Evolutionary conservation across 2,888 invertebrate genomes (phyloP).

Genomic region (Clusia tigrina): DNA sequence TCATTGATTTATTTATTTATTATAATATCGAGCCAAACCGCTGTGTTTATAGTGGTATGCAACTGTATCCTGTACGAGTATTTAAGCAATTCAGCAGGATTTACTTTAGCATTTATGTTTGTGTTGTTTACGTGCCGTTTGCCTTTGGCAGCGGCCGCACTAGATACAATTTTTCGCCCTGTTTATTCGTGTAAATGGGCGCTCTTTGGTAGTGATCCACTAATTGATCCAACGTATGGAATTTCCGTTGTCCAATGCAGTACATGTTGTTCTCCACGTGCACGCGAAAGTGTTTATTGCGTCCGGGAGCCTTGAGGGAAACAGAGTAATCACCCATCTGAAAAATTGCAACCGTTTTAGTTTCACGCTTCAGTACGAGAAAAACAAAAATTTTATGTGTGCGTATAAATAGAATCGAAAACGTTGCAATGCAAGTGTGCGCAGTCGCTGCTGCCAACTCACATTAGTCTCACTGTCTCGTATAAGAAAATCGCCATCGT

Average conservation of each 20-base stretch:
- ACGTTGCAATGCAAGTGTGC: too few relatives aligned
- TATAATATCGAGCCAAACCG: slow-evolving; percentile 13
- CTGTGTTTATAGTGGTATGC: slow-evolving; percentile 24
- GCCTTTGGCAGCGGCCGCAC: slow-evolving; percentile 88
- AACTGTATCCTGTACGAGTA: slow-evolving; percentile 25
- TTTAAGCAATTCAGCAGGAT: slow-evolving; percentile 27
- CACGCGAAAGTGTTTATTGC: slow-evolving; percentile 99
- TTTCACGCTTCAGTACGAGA: slow-evolving; percentile 28
- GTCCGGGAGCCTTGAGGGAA: slow-evolving; percentile 94
- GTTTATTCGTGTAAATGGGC: slow-evolving; percentile 97
- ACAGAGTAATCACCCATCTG: slow-evolving; percentile 99
- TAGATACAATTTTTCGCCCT: slow-evolving; percentile 96
- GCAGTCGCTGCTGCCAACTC: slow-evolving; percentile 66
- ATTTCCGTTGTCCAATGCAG: slow-evolving; percentile 98
- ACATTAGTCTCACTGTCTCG: slow-evolving; percentile 99
- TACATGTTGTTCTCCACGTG: slow-evolving; percentile 92
- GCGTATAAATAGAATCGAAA: background rate
- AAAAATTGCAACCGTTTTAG: too few relatives aligned
- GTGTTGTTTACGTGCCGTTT: slow-evolving; percentile 63
- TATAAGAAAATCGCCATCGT: slow-evolving; percentile 98
- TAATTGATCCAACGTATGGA: slow-evolving; percentile 93
- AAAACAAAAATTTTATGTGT: slow-evolving; percentile 14
- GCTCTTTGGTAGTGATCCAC: slow-evolving; percentile 99
- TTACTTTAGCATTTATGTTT: background rate
- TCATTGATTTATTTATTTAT: too few relatives aligned